A percentile compares a stretch with the other conserved stretches of the same genome.
Conservation (phyloP, 2,113 vertebrate genomes). For the Lepidothrix coronata region DNA sequence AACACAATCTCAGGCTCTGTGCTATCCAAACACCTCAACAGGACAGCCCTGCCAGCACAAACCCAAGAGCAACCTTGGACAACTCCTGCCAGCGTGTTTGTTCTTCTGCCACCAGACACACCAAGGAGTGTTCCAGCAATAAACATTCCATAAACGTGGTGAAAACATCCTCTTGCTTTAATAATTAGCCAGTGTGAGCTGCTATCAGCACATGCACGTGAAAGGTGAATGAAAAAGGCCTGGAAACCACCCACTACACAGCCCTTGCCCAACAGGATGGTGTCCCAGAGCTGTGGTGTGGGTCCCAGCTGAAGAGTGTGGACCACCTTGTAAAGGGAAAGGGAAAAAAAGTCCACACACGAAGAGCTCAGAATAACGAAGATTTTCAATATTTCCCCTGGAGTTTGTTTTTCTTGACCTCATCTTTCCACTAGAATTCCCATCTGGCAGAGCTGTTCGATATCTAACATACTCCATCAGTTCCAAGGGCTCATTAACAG, state of each 20-base stretch:
- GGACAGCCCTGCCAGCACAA: not conserved
- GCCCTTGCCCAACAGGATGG: not conserved
- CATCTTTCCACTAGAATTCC: not conserved
- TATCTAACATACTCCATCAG: not conserved
- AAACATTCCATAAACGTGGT: not conserved
- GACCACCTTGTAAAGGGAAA: not conserved
- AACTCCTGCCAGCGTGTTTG: not conserved
- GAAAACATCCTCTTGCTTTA: not conserved
- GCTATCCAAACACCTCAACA: not conserved
- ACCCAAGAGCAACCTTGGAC: not conserved
- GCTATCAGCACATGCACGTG: not conserved
- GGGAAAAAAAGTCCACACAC: not conserved
- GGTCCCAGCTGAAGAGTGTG: not conserved
- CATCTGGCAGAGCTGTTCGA: not conserved
- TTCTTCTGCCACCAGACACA: not conserved
- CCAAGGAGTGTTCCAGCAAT: not conserved
- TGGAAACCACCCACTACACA: not conserved
- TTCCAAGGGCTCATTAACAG: not conserved
- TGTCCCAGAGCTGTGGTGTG: not conserved
- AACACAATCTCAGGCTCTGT: not conserved
- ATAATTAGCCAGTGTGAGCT: not conserved
- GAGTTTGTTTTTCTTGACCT: not conserved
- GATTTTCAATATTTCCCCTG: not conserved
- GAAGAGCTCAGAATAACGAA: not conserved
- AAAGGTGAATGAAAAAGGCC: not conserved